These are phyloP conservation scores for Micromys minutus DNA, from an alignment of 2,113 vertebrate genomes.

Conservation along the genomic window DNA sequence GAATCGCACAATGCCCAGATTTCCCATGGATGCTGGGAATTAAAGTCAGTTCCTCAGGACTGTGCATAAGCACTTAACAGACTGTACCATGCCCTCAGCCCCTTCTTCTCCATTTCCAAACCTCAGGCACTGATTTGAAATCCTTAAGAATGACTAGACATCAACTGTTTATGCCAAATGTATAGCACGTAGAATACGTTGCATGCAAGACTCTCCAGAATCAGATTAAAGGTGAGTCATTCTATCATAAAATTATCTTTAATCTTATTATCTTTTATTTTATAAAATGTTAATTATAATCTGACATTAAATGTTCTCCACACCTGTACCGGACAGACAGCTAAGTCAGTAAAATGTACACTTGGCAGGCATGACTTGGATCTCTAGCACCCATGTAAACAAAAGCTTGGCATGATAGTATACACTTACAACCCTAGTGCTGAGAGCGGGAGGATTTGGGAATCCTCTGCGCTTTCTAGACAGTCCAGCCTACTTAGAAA, in stretches of 20 bases:
- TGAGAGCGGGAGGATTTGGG: not conserved
- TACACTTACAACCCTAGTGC: not conserved
- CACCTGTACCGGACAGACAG: not conserved
- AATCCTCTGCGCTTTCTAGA: not conserved
- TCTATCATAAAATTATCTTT: not conserved
- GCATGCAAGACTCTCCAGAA: conserved; percentile 73
- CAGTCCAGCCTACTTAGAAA: not conserved
- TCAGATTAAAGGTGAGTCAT: conserved; percentile 53
- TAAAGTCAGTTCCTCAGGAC: not conserved
- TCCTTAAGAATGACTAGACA: conserved; percentile 73
- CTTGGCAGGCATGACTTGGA: not conserved
- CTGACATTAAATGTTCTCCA: not conserved
- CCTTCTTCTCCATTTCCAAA: conserved; percentile 46
- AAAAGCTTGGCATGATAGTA: not conserved
- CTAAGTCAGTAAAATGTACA: not conserved
- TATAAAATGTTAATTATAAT: not conserved
- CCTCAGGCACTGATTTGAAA: conserved; percentile 77
- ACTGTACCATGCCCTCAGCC: not conserved
- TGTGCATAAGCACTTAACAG: not conserved
- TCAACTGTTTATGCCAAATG: conserved; percentile 80
- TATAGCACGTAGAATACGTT: conserved; percentile 79
- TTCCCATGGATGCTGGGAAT: not conserved
- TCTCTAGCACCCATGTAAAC: not conserved
- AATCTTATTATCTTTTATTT: conserved; percentile 6
- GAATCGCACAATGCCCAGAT: not conserved